Evolutionary conservation across 2,888 invertebrate species (phyloP).

Genomic region (Lissonota sp.): DNA sequence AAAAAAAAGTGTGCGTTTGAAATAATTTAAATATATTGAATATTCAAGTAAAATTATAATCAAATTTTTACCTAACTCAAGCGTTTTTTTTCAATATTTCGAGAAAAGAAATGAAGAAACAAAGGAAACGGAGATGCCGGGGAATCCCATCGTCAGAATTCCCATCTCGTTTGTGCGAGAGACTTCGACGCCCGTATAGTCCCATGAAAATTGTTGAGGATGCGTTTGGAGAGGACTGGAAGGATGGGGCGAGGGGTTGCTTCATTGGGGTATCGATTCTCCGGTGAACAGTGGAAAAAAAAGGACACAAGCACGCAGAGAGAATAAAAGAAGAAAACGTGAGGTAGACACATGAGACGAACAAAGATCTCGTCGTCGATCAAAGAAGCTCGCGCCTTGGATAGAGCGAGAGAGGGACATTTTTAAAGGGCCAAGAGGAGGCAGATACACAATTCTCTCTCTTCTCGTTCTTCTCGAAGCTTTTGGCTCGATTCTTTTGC

Average conservation of each 20-base stretch:
- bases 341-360: slow-evolving; percentile 13
- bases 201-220: background rate
- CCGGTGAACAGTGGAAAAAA: background rate
- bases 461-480: slow-evolving; percentile 14
- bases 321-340: background rate
- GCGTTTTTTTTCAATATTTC: background rate
- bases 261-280: slow-evolving; percentile 34
- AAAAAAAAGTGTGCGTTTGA: background rate
- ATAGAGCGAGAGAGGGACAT: slow-evolving; percentile 19
- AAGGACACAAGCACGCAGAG: background rate
- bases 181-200: slow-evolving; percentile 52
- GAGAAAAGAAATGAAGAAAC: background rate
- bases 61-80: too few relatives aligned
- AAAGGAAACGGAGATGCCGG: background rate
- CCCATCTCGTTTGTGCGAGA: slow-evolving; percentile 31
- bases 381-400: background rate
- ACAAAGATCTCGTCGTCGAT: slow-evolving; percentile 42
- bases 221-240: slow-evolving; percentile 21
- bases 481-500: slow-evolving; percentile 24
- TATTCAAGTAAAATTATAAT: background rate
- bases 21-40: background rate
- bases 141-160: slow-evolving; percentile 35
- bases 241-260: slow-evolving; percentile 16
- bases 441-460: background rate
- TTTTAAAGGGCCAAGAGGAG: slow-evolving; percentile 58